These are phyloP conservation scores for Chloromyia formosa DNA, from an alignment of 2,888 invertebrate genomes.

Conservation along the genomic window DNA sequence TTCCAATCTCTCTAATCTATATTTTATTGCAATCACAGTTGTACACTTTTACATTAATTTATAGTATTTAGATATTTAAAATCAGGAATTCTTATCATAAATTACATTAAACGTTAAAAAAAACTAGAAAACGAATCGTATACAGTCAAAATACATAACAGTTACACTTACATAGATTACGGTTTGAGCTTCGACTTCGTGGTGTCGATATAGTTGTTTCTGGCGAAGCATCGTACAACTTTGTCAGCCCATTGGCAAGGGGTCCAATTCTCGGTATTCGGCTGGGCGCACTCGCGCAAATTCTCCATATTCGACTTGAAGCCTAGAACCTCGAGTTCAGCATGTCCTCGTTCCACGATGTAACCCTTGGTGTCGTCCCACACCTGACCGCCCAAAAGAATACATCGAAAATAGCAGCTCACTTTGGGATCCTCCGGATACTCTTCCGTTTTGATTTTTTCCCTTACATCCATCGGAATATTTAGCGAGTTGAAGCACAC, in stretches of 20 bases:
- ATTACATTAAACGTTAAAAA: too few species aligned
- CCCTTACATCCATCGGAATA: background rate
- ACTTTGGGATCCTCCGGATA: conserved; percentile 15
- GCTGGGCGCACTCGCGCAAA: background rate
- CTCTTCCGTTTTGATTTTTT: conserved; percentile 19
- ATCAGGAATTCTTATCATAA: too few species aligned
- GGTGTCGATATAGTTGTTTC: background rate
- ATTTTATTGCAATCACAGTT: too few species aligned
- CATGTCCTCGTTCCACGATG: conserved; percentile 2
- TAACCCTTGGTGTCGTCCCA: conserved; percentile 30
- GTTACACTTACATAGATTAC: too few species aligned
- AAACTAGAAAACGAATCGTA: too few species aligned
- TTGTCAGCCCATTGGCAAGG: conserved; percentile 4
- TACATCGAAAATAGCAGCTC: conserved; percentile 27
- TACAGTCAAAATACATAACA: too few species aligned
- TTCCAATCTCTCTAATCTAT: too few species aligned
- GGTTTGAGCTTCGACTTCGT: background rate
- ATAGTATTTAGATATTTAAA: too few species aligned
- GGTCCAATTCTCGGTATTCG: background rate
- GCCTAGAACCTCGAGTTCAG: background rate
- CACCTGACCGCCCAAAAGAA: background rate
- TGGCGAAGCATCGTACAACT: background rate
- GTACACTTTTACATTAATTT: too few species aligned
- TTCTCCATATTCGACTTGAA: background rate
- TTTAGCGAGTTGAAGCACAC: conserved; percentile 18